A percentile compares a stretch with the other conserved stretches of the same genome.
These are phyloP conservation scores for Schizopygopsis malacanthus DNA, from an alignment of 2,797 vertebrate species.

Conservation along the genomic window DNA sequence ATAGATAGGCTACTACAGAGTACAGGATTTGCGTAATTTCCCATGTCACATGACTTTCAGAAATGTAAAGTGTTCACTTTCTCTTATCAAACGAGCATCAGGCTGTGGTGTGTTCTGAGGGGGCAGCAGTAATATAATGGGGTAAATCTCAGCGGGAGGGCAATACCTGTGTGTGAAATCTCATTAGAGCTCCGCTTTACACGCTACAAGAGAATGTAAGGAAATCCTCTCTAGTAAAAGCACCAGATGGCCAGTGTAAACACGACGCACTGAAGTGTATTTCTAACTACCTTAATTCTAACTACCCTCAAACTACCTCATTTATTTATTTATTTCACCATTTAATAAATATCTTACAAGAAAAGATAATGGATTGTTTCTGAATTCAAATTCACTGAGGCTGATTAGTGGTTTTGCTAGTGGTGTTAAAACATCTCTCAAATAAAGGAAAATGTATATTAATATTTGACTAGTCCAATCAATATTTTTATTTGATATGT, in stretches of 20 bases:
- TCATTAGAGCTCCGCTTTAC: conserved; percentile 4
- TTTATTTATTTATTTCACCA: background rate
- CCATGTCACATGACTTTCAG: no score
- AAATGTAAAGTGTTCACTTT: background rate
- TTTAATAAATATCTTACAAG: background rate
- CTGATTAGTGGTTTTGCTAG: background rate
- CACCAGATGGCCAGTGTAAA: conserved; percentile 27
- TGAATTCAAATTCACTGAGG: background rate
- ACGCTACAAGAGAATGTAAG: background rate
- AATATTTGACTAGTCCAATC: background rate
- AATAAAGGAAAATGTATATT: background rate
- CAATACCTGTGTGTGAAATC: conserved; percentile 31
- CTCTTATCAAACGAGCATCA: background rate
- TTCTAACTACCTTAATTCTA: background rate
- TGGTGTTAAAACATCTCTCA: background rate
- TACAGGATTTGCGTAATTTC: background rate
- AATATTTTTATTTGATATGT: background rate
- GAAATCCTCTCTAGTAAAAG: conserved; percentile 8
- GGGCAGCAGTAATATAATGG: background rate
- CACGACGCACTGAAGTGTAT: background rate
- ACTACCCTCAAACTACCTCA: background rate
- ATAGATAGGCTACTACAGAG: background rate
- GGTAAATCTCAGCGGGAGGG: background rate
- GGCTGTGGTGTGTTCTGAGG: background rate
- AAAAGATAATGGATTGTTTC: background rate